phyloP scores from a whole-genome alignment of 2,797 vertebrate species.

The Gephyroberyx darwinii region DNA sequence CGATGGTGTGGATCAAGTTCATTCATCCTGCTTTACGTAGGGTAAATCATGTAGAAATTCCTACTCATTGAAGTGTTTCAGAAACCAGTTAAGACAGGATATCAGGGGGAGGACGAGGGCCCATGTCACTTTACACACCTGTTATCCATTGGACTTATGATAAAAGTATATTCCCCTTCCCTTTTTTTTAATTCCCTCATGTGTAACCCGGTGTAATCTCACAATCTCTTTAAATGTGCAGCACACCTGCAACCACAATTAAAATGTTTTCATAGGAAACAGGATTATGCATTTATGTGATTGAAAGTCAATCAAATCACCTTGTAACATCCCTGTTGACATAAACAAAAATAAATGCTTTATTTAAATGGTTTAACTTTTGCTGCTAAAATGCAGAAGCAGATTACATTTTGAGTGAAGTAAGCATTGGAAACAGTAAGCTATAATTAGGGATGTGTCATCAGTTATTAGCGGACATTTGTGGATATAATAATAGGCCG shows the following conservation, averaged over 20 bases:
- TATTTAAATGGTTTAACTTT: conserved; percentile 48
- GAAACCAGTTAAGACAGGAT: conserved; percentile 40
- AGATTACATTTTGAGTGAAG: conserved; percentile 57
- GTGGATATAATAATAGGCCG: conserved; percentile 28
- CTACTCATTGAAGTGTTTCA: conserved; percentile 38
- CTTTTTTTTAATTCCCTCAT: conserved; percentile 46
- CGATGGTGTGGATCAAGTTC: neutral
- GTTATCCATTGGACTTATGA: conserved; percentile 16
- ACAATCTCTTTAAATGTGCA: conserved; percentile 48
- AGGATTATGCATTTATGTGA: conserved; percentile 61
- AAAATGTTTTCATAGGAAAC: conserved; percentile 62
- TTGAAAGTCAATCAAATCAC: conserved; percentile 67
- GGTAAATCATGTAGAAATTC: conserved; percentile 34
- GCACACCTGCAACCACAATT: conserved; percentile 64
- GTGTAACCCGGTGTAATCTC: conserved; percentile 51
- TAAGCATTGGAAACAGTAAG: conserved; percentile 60
- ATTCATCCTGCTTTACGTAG: conserved; percentile 22
- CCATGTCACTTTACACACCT: conserved; percentile 12
- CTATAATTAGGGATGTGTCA: conserved; percentile 64
- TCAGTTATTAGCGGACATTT: conserved; percentile 35
- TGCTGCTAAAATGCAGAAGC: conserved; percentile 54
- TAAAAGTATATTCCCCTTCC: conserved; percentile 13
- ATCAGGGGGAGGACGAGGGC: neutral
- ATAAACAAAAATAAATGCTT: conserved; percentile 53
- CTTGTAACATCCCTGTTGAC: conserved; percentile 56